phyloP scores from a whole-genome alignment of 2,113 vertebrate species.

The Gymnogyps californianus region DNA sequence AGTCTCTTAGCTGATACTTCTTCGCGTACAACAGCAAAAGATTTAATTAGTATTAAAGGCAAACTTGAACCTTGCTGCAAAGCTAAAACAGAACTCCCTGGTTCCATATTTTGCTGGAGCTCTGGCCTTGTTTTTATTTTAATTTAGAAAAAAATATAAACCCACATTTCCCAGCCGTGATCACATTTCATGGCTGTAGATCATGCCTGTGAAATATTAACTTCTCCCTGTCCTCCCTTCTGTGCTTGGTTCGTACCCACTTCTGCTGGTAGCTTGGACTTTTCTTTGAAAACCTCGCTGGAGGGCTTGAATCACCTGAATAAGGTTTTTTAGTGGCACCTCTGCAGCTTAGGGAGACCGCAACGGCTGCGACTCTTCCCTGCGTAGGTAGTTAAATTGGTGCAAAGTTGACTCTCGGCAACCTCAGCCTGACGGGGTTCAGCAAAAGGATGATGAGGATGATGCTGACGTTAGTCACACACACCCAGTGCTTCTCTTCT shows the following conservation, averaged over 20 bases:
- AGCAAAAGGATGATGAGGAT: neutral
- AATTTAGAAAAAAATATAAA: slow-evolving; percentile 14
- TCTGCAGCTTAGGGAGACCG: neutral
- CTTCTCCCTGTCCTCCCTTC: neutral
- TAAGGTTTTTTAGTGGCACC: neutral
- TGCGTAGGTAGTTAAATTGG: neutral
- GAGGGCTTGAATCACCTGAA: neutral
- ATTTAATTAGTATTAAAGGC: slow-evolving; percentile 36
- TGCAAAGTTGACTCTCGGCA: slow-evolving; percentile 6
- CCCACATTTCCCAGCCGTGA: neutral
- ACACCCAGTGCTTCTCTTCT: neutral
- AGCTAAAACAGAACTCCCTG: neutral
- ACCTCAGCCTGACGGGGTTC: neutral
- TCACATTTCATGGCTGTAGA: neutral
- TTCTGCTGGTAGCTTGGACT: neutral
- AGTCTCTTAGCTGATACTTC: slow-evolving; percentile 29
- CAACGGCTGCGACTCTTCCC: neutral
- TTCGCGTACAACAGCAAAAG: neutral
- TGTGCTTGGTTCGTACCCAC: neutral
- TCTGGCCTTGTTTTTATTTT: neutral
- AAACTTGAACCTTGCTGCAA: neutral
- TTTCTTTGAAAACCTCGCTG: neutral
- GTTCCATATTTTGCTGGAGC: neutral
- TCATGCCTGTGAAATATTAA: neutral
- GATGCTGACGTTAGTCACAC: neutral